These are phyloP conservation scores for Shargacucullia verbasci DNA, from an alignment of 2,888 invertebrate genomes.

Conservation along the genomic window DNA sequence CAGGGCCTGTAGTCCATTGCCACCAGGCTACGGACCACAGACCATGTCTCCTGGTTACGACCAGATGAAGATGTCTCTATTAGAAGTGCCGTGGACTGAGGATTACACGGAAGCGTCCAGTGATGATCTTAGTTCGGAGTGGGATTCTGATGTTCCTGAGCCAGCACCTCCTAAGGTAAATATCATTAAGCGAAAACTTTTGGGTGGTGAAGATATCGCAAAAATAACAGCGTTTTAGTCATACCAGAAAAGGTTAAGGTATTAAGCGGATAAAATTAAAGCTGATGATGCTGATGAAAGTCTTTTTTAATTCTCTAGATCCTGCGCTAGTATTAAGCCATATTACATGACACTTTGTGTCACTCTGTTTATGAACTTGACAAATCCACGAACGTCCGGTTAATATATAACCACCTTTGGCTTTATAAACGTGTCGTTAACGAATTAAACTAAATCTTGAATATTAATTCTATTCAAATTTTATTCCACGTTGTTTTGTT, in stretches of 20 bases:
- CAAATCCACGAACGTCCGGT: conserved; percentile 7
- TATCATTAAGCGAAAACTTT: conserved; percentile 58
- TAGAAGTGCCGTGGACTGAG: conserved; percentile 92
- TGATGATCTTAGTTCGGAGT: conserved; percentile 97
- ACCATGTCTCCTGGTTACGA: conserved; percentile 91
- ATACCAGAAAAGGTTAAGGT: background rate
- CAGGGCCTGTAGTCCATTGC: conserved; percentile 86
- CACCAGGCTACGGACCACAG: conserved; percentile 82
- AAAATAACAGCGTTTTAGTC: background rate
- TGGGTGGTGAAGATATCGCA: background rate
- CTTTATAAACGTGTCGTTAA: background rate
- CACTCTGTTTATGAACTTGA: too few species aligned
- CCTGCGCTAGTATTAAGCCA: too few species aligned
- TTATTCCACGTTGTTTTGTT: conserved; percentile 9
- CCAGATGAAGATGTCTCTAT: conserved; percentile 93
- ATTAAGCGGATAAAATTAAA: background rate
- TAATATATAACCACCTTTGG: conserved; percentile 12
- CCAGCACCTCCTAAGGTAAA: conserved; percentile 81
- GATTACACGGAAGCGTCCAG: conserved; percentile 97
- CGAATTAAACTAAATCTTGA: conserved; percentile 6
- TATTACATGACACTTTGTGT: too few species aligned
- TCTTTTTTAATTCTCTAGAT: too few species aligned
- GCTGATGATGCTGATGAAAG: too few species aligned
- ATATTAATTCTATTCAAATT: conserved; percentile 2
- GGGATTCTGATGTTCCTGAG: conserved; percentile 95